Base-by-base conservation (phyloP, 2,113 vertebrate species). In the Gobio gobio region DNA sequence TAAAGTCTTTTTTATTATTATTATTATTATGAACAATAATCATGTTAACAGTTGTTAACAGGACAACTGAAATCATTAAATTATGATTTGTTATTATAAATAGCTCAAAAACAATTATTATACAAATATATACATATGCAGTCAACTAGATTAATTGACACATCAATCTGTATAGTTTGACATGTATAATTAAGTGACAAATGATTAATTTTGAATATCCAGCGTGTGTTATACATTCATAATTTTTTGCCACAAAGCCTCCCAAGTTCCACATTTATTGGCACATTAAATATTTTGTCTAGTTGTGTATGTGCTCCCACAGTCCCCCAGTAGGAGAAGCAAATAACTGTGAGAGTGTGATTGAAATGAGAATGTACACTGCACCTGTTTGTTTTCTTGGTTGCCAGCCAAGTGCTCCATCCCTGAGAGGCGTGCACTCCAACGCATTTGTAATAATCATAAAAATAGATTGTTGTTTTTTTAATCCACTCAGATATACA, bases 221-320 rank as follows among this genome's bases (percentile, higher is more conserved):
- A 36, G 20, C 2, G 10, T n/a, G 29, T 56, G 47, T 18, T 63
- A n/a, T 20, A 82, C 9, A 5, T 54, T 49, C 68, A 45, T 43
- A 59, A 5, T 40, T 43, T 72, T 72, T 72, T 12, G 8, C 49
- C 24, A 82, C 22, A 58, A 72, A 64, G 24, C n/a, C 36, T 66
- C 76, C 63, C 16, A 66, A 79, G 49, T 74, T 26, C 36, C 68
- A 58, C 40, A 33, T 33, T 73, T 73, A 72, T 47, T 73, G 66
- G 54, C 29, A 36, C 59, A 80, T 86, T 82, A 75, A 86, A 51
- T 86, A 86, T 80, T 61, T 59, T 85, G 66, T 85, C 54, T 75
- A 51, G 70, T 18, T 75, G 78, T 86, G 81, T 73, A 72, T 73
- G 18, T 74, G 43, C 66, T 54, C 61, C 22, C 66, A 75, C 12